Conservation (phyloP, 2,113 vertebrate genomes). For the Pithys albifrons region DNA sequence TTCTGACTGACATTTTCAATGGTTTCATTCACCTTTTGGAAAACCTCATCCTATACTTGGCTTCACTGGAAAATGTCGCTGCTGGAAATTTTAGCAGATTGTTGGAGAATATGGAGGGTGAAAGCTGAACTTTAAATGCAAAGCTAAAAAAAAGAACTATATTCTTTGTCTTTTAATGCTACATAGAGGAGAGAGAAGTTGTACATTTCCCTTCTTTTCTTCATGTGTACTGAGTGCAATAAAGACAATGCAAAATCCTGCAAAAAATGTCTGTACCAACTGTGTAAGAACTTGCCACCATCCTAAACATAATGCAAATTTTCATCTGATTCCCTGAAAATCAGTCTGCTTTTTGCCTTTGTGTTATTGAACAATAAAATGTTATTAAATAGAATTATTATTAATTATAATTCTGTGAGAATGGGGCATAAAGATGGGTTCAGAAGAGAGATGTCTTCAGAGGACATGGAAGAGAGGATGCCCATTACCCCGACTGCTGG, state of each 20-base stretch:
- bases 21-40: slow-evolving; percentile 58
- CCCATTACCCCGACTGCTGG: neutral
- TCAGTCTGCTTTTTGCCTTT: neutral
- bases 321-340: neutral
- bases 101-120: neutral
- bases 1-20: slow-evolving; percentile 60
- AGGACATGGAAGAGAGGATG: neutral
- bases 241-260: neutral
- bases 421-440: neutral
- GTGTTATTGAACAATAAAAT: neutral
- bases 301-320: neutral
- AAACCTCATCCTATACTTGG: slow-evolving; percentile 16
- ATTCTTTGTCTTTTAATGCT: neutral
- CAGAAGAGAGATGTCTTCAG: neutral
- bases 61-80: slow-evolving; percentile 6
- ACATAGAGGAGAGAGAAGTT: neutral
- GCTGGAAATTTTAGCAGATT: slow-evolving; percentile 33
- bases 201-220: neutral
- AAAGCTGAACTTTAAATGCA: neutral
- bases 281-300: neutral
- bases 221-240: neutral
- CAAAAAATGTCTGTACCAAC: neutral
- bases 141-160: neutral
- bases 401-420: neutral
- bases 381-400: neutral